Base-by-base conservation (phyloP, 2,797 vertebrate genomes). In the Microtus agrestis region DNA sequence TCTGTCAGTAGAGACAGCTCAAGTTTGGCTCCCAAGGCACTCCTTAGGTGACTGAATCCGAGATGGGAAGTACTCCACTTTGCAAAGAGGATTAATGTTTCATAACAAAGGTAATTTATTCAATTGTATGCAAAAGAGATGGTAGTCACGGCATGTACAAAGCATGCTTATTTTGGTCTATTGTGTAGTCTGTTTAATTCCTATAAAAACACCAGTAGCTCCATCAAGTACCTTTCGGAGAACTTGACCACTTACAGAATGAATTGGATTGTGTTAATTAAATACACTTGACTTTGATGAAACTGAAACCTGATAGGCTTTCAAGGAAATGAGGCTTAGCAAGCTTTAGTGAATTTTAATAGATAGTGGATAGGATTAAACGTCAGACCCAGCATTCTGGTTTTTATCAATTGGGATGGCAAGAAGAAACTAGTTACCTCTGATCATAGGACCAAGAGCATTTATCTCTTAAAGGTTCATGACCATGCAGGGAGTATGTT, bases 81-180 rank as follows among this genome's bases (percentile, higher is more conserved):
- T 98, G 97, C 97, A 97, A 98, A 98, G 98, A 98, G 98, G 98
- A 99, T 99, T 98, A 98, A 98, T 98, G 98, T 98, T 98, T 98
- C 98, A 95, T 97, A 98, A 98, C 98, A 98, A 98, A 98, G 98
- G 96, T 98, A 98, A 99, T 98, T 98, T 98, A 98, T 98, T 98
- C 98, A 97, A 96, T 98, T 98, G 97, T 98, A 98, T 98, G 98
- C 98, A 98, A 98, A 98, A 97, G 97, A 98, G 97, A 95, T 94
- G 61, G 92, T 59, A 0, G 97, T 97, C 98, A 95, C 27, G 15
- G 63, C 97, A 91, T n/a, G 61, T 79, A 97, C 40, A 74, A 93
- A 97, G 97, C 97, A 95, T 0, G 7, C 98, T 98, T 98, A 95
- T 98, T 96, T 91, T 97, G 93, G 95, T 71, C 97, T 97, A 34